Percentiles rank a stretch among this genome's conserved stretches.
These are phyloP conservation scores for Illadopsis cleaveri DNA, from an alignment of 2,113 vertebrate genomes.

Conservation along the genomic window DNA sequence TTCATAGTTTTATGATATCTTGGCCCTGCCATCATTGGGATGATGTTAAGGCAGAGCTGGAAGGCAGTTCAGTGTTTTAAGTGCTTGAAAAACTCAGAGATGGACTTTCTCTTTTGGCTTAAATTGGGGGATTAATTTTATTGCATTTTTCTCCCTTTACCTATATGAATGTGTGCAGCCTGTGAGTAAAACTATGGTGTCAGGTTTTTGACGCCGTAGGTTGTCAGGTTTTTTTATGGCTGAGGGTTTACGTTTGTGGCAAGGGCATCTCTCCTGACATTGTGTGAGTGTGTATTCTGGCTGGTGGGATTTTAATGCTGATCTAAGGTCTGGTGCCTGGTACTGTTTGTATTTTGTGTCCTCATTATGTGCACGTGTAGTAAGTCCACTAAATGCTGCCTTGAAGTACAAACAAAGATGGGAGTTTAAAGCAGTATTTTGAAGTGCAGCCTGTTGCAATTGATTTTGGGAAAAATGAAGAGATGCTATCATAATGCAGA, in stretches of 20 bases:
- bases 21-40: not conserved
- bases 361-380: not conserved
- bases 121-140: not conserved
- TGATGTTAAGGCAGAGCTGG: not conserved
- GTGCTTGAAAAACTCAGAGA: not conserved
- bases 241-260: not conserved
- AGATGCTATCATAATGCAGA: slow-evolving; percentile 6
- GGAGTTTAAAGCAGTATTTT: not conserved
- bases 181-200: not conserved
- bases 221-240: not conserved
- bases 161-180: not conserved
- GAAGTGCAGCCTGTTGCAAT: not conserved
- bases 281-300: not conserved
- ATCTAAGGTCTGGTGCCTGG: not conserved
- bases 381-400: not conserved
- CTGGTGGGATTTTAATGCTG: not conserved
- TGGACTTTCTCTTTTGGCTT: not conserved
- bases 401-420: not conserved
- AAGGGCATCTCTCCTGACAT: not conserved
- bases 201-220: not conserved
- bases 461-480: slow-evolving; percentile 28
- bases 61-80: not conserved
- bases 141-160: not conserved
- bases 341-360: not conserved
- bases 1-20: not conserved